Base-by-base conservation (phyloP, 2,888 invertebrate species). In the Tromatobia lineatoria region DNA sequence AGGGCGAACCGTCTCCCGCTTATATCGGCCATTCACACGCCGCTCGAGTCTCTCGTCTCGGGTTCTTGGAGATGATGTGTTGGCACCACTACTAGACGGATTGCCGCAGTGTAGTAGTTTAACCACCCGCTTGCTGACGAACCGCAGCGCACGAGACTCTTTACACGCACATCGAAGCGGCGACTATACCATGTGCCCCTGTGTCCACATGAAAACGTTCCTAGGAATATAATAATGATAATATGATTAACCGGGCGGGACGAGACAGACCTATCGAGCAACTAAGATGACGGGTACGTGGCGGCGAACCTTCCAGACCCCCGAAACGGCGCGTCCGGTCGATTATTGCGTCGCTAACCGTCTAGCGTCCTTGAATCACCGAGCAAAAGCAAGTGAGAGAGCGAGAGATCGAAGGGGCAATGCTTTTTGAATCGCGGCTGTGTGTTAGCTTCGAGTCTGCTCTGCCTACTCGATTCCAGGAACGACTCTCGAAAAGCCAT, bases 401-500 rank as follows among this genome's bases (percentile, higher is more conserved):
- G 64, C 66, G 66, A 73, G 38, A 78, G 69, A 64, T 50, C 57
- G 75, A 69, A 61, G 66, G 73, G 73, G 73, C 74, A 52, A 59
- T 50, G 73, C 20, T 64, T 57, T 71, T 71, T 73, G 66, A 57
- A 71, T 52, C 66, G 66, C 77, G 52, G 45, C 42, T 50, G 18
- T 50, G 18, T 42, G 76, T 71, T 70, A 47, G 54, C 54, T 20
- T 42, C 71, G 81, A 71, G 52, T 77, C 50, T 61, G 61, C 79
- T 54, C 66, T 61, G 54, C 42, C 38, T 67, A 80, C 74, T 45
- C 59, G 83, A 82, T 90, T 90, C 90, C 82, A 76, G 74, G 89
- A 90, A 90, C 83, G 84, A 74, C 81, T 85, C 85, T 87, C 87
- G 84, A 87, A 89, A 87, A 83, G 80, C 85, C 86, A 81, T 85